phyloP scores from a whole-genome alignment of 2,797 vertebrate genomes.

The Syngnathus rostellatus region DNA sequence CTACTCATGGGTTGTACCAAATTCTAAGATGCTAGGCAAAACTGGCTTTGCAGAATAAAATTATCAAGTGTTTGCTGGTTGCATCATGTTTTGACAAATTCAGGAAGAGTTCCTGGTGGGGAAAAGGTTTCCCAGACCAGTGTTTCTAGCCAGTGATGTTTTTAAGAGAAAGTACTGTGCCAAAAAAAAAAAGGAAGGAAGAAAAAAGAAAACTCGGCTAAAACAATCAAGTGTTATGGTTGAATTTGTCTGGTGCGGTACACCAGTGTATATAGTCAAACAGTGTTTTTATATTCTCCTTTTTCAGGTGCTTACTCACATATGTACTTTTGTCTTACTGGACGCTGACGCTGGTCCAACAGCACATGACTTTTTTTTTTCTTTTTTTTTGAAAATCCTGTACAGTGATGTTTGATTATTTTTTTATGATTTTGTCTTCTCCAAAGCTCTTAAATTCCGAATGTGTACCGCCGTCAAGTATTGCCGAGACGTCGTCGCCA shows the following conservation, averaged over 20 bases:
- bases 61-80: background rate
- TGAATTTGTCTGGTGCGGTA: slow-evolving; percentile 54
- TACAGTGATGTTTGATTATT: slow-evolving; percentile 42
- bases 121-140: background rate
- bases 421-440: slow-evolving; percentile 42
- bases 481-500: slow-evolving; percentile 61
- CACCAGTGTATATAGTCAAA: slow-evolving; percentile 54
- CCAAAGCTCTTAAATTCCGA: slow-evolving; percentile 59
- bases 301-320: slow-evolving; percentile 42
- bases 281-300: slow-evolving; percentile 57
- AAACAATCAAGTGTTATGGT: slow-evolving; percentile 36
- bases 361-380: slow-evolving; percentile 28
- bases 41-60: background rate
- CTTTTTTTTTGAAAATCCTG: slow-evolving; percentile 22
- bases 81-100: slow-evolving; percentile 1
- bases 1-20: background rate
- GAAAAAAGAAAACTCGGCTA: background rate
- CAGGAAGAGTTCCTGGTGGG: background rate
- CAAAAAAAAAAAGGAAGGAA: background rate
- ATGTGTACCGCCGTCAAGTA: slow-evolving; percentile 57
- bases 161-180: background rate
- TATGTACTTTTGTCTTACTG: slow-evolving; percentile 19
- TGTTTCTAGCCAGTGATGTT: background rate
- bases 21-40: background rate
- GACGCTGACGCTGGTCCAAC: slow-evolving; percentile 13